Base-by-base conservation (phyloP, 2,797 vertebrate genomes). In the Agapornis canus region DNA sequence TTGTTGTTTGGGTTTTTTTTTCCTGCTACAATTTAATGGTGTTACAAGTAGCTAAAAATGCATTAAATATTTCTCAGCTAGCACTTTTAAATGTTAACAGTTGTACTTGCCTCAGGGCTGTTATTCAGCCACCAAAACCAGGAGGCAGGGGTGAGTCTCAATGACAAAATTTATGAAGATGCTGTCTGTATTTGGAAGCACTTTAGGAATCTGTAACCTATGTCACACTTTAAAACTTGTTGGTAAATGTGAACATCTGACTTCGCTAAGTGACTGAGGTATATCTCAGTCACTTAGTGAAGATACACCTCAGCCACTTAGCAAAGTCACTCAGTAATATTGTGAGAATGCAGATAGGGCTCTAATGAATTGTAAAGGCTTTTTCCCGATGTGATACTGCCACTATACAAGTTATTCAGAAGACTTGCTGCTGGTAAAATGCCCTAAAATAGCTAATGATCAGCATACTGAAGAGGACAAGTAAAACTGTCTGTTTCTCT, bases 41-140 rank as follows among this genome's bases (percentile, higher is more conserved):
- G 86, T 84, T 93, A 94, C 83, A 96, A 95, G 81, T 87, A 95
- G 86, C 91, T 92, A 89, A 94, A 95, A 92, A 91, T 3, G 6
- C 87, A 83, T 91, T 63, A 75, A 91, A 76, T 78, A 78, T 83
- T 94, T 95, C 60, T 79, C 75, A 85, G 68, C 57, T 81, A 92
- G 57, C 40, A 54, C 72, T 96, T 92, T 64, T 61, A 94, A 94
- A 91, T 83, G 86, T 72, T 94, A 94, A 65, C 89, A 94, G 89
- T 94, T 94, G 79, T 85, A 76, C 57, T 95, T 96, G 91, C 90
- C 92, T 96, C 69, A 54, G 75, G 87, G 87, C 60, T 94, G 85
- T 91, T 96, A 79, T 82, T 95, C 88, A 94, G 80, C 57, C 73
- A 94, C 37, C 85, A 60, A 94, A 95, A 42, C 54, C 66, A 82